phyloP scores from a whole-genome alignment of 2,888 invertebrate genomes.

The Lingula anatina region DNA sequence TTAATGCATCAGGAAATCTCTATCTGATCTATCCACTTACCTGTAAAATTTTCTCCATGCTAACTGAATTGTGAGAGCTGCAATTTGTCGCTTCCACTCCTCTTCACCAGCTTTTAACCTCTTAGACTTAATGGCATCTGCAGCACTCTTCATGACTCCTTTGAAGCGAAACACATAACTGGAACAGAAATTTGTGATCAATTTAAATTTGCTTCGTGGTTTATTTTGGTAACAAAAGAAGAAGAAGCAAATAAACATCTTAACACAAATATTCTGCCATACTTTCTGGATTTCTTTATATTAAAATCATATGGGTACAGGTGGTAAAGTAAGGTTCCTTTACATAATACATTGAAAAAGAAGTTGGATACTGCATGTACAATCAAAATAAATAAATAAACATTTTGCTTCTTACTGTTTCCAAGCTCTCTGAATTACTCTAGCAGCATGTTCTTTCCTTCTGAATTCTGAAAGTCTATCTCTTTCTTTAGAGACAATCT shows the following conservation, averaged over 20 bases:
- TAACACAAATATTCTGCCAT: too few species aligned
- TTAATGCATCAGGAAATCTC: too few species aligned
- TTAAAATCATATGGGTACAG: too few species aligned
- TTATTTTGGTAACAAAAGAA: neutral
- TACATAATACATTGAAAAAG: neutral
- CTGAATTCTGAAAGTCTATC: conserved; percentile 23
- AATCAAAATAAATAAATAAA: neutral
- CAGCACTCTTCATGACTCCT: conserved; percentile 28
- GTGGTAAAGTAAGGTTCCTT: too few species aligned
- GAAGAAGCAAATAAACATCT: neutral
- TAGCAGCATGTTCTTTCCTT: conserved; percentile 31
- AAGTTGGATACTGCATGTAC: neutral
- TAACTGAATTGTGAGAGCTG: conserved; percentile 44
- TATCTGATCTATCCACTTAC: too few species aligned
- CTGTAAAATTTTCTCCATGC: conserved; percentile 46
- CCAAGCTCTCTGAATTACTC: conserved; percentile 39
- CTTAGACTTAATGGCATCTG: conserved; percentile 27
- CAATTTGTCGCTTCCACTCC: conserved; percentile 40
- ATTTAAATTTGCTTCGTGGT: too few species aligned
- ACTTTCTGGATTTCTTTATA: too few species aligned
- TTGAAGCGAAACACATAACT: conserved; percentile 27
- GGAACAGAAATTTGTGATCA: conserved; percentile 7
- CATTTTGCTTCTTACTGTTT: conserved; percentile 23
- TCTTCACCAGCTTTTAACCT: conserved; percentile 33
- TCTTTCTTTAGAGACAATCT: conserved; percentile 18